phyloP scores from a whole-genome alignment of 2,888 invertebrate species.

The Dermolepida albohirtum region DNA sequence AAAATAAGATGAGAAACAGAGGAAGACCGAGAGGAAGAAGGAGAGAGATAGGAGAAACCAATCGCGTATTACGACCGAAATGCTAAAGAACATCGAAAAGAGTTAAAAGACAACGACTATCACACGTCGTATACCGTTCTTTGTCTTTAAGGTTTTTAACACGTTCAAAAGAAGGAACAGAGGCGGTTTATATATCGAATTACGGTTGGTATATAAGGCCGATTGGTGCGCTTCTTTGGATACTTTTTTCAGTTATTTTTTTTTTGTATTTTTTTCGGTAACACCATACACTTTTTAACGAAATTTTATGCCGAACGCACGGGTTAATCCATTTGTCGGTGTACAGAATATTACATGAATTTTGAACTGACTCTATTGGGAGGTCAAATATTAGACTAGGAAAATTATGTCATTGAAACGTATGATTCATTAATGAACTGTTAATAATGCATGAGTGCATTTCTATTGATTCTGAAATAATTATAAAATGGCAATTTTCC shows the following conservation, averaged over 20 bases:
- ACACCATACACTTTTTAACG: conserved; percentile 15
- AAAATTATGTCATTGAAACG: conserved; percentile 40
- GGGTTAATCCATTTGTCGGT: conserved; percentile 23
- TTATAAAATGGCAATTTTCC: conserved; percentile 6
- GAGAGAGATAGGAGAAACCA: conserved; percentile 10
- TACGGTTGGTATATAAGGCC: conserved; percentile 17
- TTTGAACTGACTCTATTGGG: conserved; percentile 1
- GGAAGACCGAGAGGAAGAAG: not conserved
- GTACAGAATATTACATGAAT: conserved; percentile 39
- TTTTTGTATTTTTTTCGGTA: too few relatives aligned
- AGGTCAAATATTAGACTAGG: conserved; percentile 41
- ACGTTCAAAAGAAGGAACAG: conserved; percentile 15
- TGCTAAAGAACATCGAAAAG: conserved; percentile 10
- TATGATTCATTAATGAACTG: conserved; percentile 37
- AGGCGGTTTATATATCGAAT: conserved; percentile 12
- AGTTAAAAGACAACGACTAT: conserved; percentile 24
- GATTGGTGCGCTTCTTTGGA: conserved; percentile 18
- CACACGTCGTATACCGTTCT: conserved; percentile 4
- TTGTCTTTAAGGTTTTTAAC: conserved; percentile 29
- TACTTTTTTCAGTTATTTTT: not conserved
- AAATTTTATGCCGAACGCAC: conserved; percentile 7
- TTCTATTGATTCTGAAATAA: conserved; percentile 26
- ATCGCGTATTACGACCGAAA: conserved; percentile 5
- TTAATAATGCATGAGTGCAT: conserved; percentile 21
- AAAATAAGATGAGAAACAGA: not conserved